Base-by-base conservation (phyloP, 2,888 invertebrate genomes). In the Apamea anceps region DNA sequence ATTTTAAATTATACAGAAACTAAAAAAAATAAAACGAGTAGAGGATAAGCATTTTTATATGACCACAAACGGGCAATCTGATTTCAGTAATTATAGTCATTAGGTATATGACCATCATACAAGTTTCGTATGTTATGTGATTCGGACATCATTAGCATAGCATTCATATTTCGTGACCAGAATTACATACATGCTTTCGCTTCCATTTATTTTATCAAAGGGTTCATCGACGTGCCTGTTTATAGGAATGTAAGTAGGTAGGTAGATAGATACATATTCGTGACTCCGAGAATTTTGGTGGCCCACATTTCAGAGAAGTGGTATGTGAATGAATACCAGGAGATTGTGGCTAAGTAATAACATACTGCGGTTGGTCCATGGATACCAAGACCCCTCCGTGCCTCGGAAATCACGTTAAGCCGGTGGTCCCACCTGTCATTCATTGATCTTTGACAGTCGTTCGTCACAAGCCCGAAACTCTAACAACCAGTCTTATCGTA, bases 81-180 rank as follows among this genome's bases (percentile, higher is more conserved):
- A 13, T 73, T 57, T n/a, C 48, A 15, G 51, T 81, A 63, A 86
- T 63, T 28, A 84, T 71, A 67, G 32, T 60, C 42, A 77, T 86
- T 77, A 66, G 3, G 12, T 8, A 21, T 48, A 12, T 81, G 65
- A 45, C 73, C 79, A 66, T 51, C 62, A 75, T 45, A 77, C 63
- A 72, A 51, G 18, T 42, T 7, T 13, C 68, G n/a, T 72, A 32
- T 67, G 8, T 63, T n/a, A 62, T 72, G 15, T 63, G 48, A 21
- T 68, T 80, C 66, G 85, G 85, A 74, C 80, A 72, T 84, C 85
- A 75, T 85, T 84, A 85, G 78, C 60, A 48, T 67, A 45, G 51
- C 63, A 87, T 87, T 85, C 85, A 85, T 75, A 80, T 75, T 75
- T 66, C 45, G 81, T 77, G 57, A 66, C 51, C 68, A 76, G 67